A percentile compares a stretch with the other conserved stretches of the same genome.
These are phyloP conservation scores for Cyrtodaria siliqua DNA, from an alignment of 2,888 invertebrate species.

Conservation along the genomic window DNA sequence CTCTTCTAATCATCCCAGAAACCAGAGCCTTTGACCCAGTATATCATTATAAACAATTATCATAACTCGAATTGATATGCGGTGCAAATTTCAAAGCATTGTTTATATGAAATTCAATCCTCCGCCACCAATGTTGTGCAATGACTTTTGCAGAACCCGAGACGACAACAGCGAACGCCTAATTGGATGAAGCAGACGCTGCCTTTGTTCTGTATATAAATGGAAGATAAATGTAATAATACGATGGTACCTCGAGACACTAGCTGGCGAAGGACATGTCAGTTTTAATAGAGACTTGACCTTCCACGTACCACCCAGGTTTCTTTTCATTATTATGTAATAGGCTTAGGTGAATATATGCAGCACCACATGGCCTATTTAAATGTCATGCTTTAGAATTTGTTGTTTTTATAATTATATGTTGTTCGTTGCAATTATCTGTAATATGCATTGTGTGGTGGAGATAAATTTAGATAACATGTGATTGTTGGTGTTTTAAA, in stretches of 20 bases:
- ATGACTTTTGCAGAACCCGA: no score
- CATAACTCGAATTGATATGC: not conserved
- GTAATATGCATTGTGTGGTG: constrained; percentile 22
- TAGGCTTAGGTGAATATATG: constrained; percentile 4
- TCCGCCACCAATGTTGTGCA: not conserved
- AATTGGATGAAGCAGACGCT: constrained; percentile 2
- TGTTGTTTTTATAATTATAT: constrained; percentile 57
- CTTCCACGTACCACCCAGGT: constrained; percentile 42
- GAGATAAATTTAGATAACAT: not conserved
- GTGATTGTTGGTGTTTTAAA: not conserved
- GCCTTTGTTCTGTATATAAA: constrained; percentile 34
- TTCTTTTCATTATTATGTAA: constrained; percentile 31
- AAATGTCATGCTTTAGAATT: constrained; percentile 45
- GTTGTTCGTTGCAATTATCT: constrained; percentile 42
- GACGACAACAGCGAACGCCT: not conserved
- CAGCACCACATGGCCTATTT: constrained; percentile 53
- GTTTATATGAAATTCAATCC: constrained; percentile 5
- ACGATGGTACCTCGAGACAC: constrained; percentile 12
- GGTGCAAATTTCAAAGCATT: not conserved
- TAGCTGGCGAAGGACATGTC: constrained; percentile 37
- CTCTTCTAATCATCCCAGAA: not conserved
- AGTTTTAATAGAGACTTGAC: constrained; percentile 34
- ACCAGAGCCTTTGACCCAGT: not conserved
- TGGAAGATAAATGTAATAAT: constrained; percentile 29
- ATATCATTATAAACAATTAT: constrained; percentile 4